Evolutionary conservation across 2,113 vertebrate species (phyloP).

Genomic region (Mastomys coucha): DNA sequence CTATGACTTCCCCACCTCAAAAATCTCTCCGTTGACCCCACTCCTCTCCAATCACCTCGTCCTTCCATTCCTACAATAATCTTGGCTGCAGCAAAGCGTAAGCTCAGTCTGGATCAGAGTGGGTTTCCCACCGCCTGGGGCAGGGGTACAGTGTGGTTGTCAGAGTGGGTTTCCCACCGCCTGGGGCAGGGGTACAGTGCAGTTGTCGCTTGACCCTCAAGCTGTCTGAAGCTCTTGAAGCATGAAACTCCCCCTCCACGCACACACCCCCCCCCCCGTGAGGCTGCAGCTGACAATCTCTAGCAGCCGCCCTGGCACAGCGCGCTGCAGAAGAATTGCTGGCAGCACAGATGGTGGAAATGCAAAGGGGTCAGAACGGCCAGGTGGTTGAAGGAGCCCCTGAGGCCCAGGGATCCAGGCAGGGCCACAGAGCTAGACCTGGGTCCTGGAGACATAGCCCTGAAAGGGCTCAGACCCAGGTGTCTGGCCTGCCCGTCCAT

Average conservation of each 20-base stretch:
- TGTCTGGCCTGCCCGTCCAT: not conserved
- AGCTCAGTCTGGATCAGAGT: not conserved
- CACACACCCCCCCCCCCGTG: too few relatives aligned
- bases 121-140: not conserved
- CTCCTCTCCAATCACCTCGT: not conserved
- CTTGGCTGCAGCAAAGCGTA: fast-evolving
- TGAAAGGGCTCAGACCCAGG: not conserved
- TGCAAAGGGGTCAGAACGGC: not conserved
- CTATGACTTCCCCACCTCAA: not conserved
- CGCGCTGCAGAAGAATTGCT: not conserved
- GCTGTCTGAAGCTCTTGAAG: not conserved
- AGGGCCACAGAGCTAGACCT: not conserved
- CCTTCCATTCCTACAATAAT: not conserved
- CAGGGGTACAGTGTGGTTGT: fast-evolving
- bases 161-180: fast-evolving
- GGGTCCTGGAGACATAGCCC: not conserved
- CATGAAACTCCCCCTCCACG: not conserved
- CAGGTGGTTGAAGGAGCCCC: fast-evolving
- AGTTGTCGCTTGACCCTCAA: not conserved
- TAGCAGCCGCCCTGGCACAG: not conserved
- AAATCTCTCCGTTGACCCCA: too few relatives aligned
- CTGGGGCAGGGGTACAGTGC: fast-evolving
- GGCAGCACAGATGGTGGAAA: not conserved
- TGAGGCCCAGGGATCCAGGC: not conserved
- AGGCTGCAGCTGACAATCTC: not conserved